These are phyloP conservation scores for Danaus melanippus DNA, from an alignment of 1,140 invertebrate species.

Conservation along the genomic window DNA sequence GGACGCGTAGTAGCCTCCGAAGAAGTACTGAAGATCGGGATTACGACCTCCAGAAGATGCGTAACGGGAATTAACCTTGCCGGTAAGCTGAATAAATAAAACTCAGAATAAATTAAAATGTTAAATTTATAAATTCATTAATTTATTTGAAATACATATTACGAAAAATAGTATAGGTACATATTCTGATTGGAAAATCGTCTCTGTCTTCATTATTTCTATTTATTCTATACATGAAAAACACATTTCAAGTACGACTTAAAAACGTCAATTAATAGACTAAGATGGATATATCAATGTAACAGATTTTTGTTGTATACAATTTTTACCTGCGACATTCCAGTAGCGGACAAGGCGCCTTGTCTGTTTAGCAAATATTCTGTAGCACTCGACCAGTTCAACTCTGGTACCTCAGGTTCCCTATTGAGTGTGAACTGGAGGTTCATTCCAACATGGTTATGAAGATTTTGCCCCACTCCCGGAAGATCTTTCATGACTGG, in stretches of 20 bases:
- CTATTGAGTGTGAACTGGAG: conserved; percentile 68
- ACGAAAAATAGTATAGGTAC: too few species aligned
- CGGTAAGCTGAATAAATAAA: conserved; percentile 71
- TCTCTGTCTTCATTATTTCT: too few species aligned
- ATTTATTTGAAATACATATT: too few species aligned
- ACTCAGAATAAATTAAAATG: conserved; percentile 23
- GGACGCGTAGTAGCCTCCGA: conserved; percentile 76
- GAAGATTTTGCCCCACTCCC: conserved; percentile 83
- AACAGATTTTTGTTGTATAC: background rate
- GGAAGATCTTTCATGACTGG: conserved; percentile 78
- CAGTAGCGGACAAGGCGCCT: conserved; percentile 76
- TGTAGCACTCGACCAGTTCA: conserved; percentile 75
- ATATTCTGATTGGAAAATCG: too few species aligned
- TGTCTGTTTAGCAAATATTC: conserved; percentile 75
- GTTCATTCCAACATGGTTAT: conserved; percentile 79
- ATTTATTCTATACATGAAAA: too few species aligned
- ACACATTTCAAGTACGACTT: too few species aligned
- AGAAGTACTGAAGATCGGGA: conserved; percentile 80
- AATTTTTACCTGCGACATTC: conserved; percentile 68
- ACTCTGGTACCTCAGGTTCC: conserved; percentile 71
- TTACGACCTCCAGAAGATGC: conserved; percentile 71
- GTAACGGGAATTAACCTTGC: conserved; percentile 74
- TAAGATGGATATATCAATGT: too few species aligned
- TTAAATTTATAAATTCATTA: too few species aligned
- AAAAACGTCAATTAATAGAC: too few species aligned